Evolutionary conservation across 2,797 vertebrate species (phyloP).

Genomic region (Telmatherina bonti): DNA sequence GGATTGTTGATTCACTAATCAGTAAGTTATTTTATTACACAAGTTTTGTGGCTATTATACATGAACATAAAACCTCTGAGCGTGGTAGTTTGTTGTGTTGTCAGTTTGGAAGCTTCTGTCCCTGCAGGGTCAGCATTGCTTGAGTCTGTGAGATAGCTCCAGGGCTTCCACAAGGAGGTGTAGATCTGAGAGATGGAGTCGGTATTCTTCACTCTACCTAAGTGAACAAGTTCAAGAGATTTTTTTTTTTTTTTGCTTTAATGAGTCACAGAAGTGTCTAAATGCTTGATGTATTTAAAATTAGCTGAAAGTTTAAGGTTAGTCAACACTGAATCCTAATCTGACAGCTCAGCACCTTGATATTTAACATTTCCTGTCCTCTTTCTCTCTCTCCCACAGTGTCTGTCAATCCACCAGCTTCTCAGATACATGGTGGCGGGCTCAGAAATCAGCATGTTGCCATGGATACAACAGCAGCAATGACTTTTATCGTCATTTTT

Average conservation of each 20-base stretch:
- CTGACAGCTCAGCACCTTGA: slow-evolving; percentile 22
- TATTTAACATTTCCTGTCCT: slow-evolving; percentile 30
- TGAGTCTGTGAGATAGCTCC: slow-evolving; percentile 77
- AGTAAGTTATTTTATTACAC: slow-evolving; percentile 10
- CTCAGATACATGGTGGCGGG: slow-evolving; percentile 35
- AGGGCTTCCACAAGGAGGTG: slow-evolving; percentile 80
- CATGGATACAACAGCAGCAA: slow-evolving; percentile 63
- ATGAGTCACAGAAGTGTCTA: background rate
- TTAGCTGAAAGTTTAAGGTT: slow-evolving; percentile 8
- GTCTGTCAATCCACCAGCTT: slow-evolving; percentile 57
- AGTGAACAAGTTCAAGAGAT: slow-evolving; percentile 37
- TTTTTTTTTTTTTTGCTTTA: slow-evolving; percentile 3
- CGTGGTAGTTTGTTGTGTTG: slow-evolving; percentile 50
- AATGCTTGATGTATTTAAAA: slow-evolving; percentile 21
- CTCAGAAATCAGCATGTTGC: slow-evolving; percentile 60
- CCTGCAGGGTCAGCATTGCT: slow-evolving; percentile 54
- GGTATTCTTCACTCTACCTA: slow-evolving; percentile 68
- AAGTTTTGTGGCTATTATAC: slow-evolving; percentile 16
- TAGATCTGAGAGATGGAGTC: slow-evolving; percentile 76
- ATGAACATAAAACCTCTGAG: slow-evolving; percentile 63
- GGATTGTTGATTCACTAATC: background rate
- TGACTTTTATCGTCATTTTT: slow-evolving; percentile 59
- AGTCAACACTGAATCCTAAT: slow-evolving; percentile 13
- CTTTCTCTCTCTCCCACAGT: slow-evolving; percentile 7
- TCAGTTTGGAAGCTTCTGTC: slow-evolving; percentile 43